phyloP scores from a whole-genome alignment of 2,888 invertebrate species.

The Drosophila greeni region DNA sequence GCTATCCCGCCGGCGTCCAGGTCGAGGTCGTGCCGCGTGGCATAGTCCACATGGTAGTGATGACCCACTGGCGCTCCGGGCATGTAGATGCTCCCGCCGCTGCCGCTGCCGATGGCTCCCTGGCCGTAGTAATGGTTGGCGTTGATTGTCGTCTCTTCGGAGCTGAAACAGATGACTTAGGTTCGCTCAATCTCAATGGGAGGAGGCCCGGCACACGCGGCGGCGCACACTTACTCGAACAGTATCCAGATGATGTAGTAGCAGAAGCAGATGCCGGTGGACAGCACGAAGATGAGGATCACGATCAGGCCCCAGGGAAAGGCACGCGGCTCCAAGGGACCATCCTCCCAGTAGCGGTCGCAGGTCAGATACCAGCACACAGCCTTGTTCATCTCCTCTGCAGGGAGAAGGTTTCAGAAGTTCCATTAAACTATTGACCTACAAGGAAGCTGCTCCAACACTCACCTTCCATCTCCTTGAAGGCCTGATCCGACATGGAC shows the following conservation, averaged over 20 bases:
- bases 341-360: conserved; percentile 94
- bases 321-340: conserved; percentile 85
- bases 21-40: conserved; percentile 55
- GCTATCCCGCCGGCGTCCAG: conserved; percentile 66
- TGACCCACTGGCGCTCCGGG: conserved; percentile 56
- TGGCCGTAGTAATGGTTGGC: conserved; percentile 56
- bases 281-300: conserved; percentile 88
- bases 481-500: conserved; percentile 89
- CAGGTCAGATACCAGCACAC: conserved; percentile 96
- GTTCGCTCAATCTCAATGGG: conserved; percentile 73
- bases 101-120: conserved; percentile 44
- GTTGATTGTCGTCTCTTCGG: conserved; percentile 79
- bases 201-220: conserved; percentile 9
- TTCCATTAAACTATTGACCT: neutral
- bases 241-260: conserved; percentile 95
- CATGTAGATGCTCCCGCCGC: conserved; percentile 67
- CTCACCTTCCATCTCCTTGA: conserved; percentile 91
- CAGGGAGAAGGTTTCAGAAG: neutral
- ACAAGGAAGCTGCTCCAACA: accelerated
- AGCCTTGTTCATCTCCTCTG: conserved; percentile 92
- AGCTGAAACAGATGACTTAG: conserved; percentile 77
- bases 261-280: conserved; percentile 91
- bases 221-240: conserved; percentile 87
- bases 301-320: conserved; percentile 90
- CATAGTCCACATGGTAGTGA: conserved; percentile 66